Evolutionary conservation across 2,888 invertebrate genomes (phyloP).

Genomic region (Volucella bombylans): DNA sequence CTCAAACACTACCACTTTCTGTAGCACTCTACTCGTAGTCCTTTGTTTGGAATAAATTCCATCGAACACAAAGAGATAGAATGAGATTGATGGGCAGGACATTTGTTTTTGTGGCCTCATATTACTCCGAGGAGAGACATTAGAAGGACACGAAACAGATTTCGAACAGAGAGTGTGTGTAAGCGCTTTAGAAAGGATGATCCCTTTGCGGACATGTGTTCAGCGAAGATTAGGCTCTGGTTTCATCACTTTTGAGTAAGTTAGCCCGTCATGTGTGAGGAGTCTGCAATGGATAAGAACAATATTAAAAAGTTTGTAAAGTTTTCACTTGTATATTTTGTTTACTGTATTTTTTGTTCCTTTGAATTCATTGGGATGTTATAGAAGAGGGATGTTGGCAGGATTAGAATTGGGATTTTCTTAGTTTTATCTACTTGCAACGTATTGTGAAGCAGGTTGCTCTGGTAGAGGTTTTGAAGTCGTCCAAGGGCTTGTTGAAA

Average conservation of each 20-base stretch:
- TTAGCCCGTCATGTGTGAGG: not conserved
- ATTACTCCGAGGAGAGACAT: constrained; percentile 67
- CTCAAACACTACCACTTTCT: constrained; percentile 3
- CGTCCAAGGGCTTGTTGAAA: too few species aligned
- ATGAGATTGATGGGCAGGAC: constrained; percentile 71
- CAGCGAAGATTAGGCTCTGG: constrained; percentile 64
- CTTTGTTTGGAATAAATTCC: constrained; percentile 21
- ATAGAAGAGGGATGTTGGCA: too few species aligned
- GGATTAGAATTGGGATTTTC: too few species aligned
- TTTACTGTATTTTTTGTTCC: not conserved
- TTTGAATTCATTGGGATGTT: too few species aligned
- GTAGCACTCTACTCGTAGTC: not conserved
- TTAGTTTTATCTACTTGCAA: too few species aligned
- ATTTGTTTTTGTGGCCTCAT: constrained; percentile 69
- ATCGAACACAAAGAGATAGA: constrained; percentile 57
- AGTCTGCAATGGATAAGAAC: constrained; percentile 39
- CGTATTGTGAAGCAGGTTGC: too few species aligned
- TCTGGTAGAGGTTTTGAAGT: too few species aligned
- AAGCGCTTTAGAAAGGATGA: constrained; percentile 47
- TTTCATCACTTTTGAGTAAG: constrained; percentile 49
- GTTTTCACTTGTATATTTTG: constrained; percentile 56
- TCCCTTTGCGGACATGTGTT: constrained; percentile 71
- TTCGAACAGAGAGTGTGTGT: constrained; percentile 2
- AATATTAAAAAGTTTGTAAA: constrained; percentile 63
- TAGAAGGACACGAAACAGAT: constrained; percentile 54